Evolutionary conservation across 1,140 invertebrate genomes (phyloP).

Genomic region (Drosophila neocordata): DNA sequence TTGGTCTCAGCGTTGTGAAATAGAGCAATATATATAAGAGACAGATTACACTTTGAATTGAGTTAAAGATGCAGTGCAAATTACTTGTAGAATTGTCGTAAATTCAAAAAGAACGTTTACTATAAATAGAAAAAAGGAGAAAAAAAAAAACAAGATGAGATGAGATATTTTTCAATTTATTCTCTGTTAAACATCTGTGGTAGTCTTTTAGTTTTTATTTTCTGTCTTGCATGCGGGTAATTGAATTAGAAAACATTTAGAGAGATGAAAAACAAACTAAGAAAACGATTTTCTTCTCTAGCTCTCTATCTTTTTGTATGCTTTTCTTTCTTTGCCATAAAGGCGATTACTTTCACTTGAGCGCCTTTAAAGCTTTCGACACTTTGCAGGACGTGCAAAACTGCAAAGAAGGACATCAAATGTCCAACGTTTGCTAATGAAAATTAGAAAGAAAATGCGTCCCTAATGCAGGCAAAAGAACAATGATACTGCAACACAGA

Average conservation of each 20-base stretch:
- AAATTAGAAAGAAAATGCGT: conserved; percentile 60
- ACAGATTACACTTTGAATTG: not conserved
- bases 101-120: not conserved
- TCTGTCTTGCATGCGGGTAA: conserved; percentile 38
- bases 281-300: conserved; percentile 18
- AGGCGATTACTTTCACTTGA: conserved; percentile 76
- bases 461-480: conserved; percentile 52
- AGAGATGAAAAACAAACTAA: conserved; percentile 45
- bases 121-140: not conserved
- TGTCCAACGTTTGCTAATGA: conserved; percentile 58
- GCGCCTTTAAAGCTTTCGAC: conserved; percentile 61
- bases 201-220: conserved; percentile 12
- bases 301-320: not conserved
- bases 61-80: conserved; percentile 21
- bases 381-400: conserved; percentile 42
- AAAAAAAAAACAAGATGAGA: conserved; percentile 1
- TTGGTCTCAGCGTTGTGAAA: conserved; percentile 59
- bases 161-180: conserved; percentile 11
- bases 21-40: conserved; percentile 37
- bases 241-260: conserved; percentile 70
- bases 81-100: not conserved
- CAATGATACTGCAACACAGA: conserved; percentile 19
- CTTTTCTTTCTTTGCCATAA: conserved; percentile 5
- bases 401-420: conserved; percentile 35
- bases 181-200: not conserved